These are phyloP conservation scores for Trissolcus brochymenae DNA, from an alignment of 2,888 invertebrate species.

Conservation along the genomic window DNA sequence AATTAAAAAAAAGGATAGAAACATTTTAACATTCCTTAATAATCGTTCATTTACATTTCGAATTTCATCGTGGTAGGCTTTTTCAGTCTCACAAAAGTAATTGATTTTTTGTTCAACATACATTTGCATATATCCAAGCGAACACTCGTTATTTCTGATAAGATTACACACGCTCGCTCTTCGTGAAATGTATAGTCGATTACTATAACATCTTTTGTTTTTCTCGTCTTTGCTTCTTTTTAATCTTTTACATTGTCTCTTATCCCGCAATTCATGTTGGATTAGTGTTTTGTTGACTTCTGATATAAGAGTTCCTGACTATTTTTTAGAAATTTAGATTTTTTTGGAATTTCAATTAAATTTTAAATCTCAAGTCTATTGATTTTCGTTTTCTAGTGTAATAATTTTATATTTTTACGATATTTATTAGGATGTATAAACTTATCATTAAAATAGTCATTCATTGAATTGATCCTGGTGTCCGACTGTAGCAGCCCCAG, in stretches of 20 bases:
- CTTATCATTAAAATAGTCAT: no score
- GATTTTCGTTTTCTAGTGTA: no score
- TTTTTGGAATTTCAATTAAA: no score
- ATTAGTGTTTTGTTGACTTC: not conserved
- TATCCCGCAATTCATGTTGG: slow-evolving; percentile 7
- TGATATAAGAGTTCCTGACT: not conserved
- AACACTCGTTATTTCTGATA: slow-evolving; percentile 4
- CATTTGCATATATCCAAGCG: slow-evolving; percentile 10
- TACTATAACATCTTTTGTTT: slow-evolving; percentile 6
- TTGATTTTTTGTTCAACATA: slow-evolving; percentile 11
- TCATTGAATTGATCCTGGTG: no score
- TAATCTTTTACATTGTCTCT: slow-evolving; percentile 8
- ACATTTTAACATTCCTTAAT: no score
- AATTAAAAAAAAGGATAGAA: no score
- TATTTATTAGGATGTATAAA: no score
- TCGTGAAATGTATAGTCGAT: not conserved
- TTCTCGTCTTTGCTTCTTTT: not conserved
- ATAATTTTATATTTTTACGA: no score
- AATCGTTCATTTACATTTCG: no score
- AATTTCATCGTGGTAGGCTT: no score
- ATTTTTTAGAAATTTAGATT: not conserved
- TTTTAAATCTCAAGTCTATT: no score
- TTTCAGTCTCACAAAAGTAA: not conserved
- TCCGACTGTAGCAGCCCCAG: no score
- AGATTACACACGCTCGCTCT: slow-evolving; percentile 6